Evolutionary conservation across 2,797 vertebrate species (phyloP).

Genomic region (Todus mexicanus): DNA sequence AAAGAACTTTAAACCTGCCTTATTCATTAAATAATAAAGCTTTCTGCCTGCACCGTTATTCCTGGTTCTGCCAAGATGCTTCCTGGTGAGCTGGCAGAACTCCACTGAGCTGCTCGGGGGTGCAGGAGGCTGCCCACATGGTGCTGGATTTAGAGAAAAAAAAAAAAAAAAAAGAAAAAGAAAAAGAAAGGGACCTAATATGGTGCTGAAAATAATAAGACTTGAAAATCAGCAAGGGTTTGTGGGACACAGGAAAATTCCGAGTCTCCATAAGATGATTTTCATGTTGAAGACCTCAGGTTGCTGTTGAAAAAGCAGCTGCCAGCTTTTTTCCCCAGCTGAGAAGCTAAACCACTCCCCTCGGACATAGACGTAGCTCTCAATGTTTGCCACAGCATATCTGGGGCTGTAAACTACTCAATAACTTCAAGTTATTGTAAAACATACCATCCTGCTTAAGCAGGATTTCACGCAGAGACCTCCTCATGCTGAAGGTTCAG

Average conservation of each 20-base stretch:
- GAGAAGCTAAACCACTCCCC: neutral
- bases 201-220: neutral
- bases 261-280: neutral
- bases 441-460: neutral
- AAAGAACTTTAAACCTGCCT: too few species aligned
- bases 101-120: neutral
- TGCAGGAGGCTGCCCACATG: neutral
- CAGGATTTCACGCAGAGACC: neutral
- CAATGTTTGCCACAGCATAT: neutral
- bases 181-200: too few species aligned
- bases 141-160: neutral
- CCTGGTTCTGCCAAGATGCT: neutral
- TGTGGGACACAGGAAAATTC: neutral
- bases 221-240: neutral
- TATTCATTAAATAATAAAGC: too few species aligned
- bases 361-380: neutral
- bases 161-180: too few species aligned
- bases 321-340: neutral
- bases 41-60: neutral
- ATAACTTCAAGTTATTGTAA: neutral
- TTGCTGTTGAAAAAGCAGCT: neutral
- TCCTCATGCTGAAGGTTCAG: neutral
- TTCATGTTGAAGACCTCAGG: neutral
- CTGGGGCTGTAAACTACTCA: neutral
- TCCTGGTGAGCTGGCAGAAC: neutral